A percentile compares a stretch with the other conserved stretches of the same genome.
Evolutionary conservation across 2,888 invertebrate genomes (phyloP).

Genomic region (Eupithecia pulchellata): DNA sequence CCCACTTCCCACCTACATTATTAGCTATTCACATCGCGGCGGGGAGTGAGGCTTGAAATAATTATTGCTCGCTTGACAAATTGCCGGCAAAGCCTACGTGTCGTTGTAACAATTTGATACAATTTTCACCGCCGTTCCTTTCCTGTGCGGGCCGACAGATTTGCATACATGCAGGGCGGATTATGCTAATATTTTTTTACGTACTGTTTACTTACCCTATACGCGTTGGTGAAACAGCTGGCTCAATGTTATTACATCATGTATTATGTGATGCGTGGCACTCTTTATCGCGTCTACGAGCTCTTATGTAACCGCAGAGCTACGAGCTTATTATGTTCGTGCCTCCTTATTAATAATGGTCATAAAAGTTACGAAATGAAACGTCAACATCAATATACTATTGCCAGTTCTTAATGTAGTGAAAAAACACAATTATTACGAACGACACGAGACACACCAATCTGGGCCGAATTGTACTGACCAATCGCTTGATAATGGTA

Average conservation of each 20-base stretch:
- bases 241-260: background rate
- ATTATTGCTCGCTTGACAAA: slow-evolving; percentile 83
- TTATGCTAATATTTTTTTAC: slow-evolving; percentile 84
- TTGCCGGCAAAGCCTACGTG: slow-evolving; percentile 79
- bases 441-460: too few species aligned
- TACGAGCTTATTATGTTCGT: too few species aligned
- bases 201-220: slow-evolving; percentile 71
- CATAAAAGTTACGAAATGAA: too few species aligned
- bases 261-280: background rate
- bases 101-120: slow-evolving; percentile 83
- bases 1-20: slow-evolving; percentile 50
- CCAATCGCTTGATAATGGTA: too few species aligned
- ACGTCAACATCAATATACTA: too few species aligned
- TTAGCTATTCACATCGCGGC: slow-evolving; percentile 61
- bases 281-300: too few species aligned
- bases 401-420: too few species aligned
- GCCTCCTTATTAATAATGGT: too few species aligned
- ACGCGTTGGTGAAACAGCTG: slow-evolving; percentile 18
- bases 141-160: slow-evolving; percentile 71
- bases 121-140: slow-evolving; percentile 78
- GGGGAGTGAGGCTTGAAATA: slow-evolving; percentile 70
- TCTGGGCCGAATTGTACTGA: too few species aligned
- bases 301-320: too few species aligned
- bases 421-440: too few species aligned
- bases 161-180: slow-evolving; percentile 81